These are phyloP conservation scores for Addax nasomaculatus DNA, from an alignment of 2,113 vertebrate genomes.

Conservation along the genomic window DNA sequence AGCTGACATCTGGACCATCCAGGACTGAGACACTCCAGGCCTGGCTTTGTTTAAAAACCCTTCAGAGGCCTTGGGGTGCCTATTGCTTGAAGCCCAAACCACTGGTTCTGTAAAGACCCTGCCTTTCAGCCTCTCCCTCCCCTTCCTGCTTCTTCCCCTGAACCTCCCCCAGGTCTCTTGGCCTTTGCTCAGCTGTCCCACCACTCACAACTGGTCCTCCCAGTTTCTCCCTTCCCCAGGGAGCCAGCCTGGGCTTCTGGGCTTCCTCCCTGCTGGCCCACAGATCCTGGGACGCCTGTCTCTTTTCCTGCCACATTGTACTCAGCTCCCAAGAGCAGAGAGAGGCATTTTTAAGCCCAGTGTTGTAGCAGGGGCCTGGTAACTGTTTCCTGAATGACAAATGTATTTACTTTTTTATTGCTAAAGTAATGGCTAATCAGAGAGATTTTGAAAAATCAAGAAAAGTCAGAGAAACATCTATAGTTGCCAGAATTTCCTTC, in stretches of 20 bases:
- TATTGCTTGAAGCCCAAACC: neutral
- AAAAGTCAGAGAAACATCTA: neutral
- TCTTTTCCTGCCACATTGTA: neutral
- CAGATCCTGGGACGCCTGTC: neutral
- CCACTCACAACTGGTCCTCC: neutral
- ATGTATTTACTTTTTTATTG: neutral
- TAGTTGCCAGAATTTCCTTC: neutral
- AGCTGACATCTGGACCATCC: fast-evolving
- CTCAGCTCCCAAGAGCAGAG: neutral
- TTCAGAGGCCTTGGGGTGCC: neutral
- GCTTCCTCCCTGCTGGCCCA: neutral
- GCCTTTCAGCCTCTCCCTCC: neutral
- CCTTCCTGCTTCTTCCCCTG: neutral
- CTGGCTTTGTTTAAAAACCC: neutral
- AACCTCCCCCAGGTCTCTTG: neutral
- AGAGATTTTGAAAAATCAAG: neutral
- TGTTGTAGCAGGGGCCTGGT: neutral
- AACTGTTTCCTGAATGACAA: neutral
- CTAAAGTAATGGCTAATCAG: neutral
- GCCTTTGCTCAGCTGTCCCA: neutral
- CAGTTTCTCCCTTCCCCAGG: neutral
- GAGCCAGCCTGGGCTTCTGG: neutral
- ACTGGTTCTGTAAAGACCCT: neutral
- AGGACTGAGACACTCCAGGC: fast-evolving
- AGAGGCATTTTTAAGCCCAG: neutral